Conservation (phyloP, 2,113 vertebrate genomes). For the Spermophilus dauricus region DNA sequence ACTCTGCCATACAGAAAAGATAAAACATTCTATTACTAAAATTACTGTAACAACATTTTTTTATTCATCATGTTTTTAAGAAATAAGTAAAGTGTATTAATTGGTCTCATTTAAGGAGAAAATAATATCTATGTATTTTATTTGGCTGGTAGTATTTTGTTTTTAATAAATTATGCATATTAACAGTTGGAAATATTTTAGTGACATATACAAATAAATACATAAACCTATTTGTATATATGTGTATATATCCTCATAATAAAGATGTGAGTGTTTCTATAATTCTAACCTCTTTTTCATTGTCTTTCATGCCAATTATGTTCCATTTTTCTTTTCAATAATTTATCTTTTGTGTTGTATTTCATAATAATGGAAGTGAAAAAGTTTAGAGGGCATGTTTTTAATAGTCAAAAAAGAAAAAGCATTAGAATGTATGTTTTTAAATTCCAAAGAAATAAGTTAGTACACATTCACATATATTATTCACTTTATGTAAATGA, state of each 20-base stretch:
- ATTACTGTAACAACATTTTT: not conserved
- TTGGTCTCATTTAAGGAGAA: not conserved
- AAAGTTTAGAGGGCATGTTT: not conserved
- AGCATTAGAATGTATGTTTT: not conserved
- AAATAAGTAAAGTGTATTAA: not conserved
- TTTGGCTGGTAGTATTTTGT: not conserved
- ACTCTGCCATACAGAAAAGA: not conserved
- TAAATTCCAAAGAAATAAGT: not conserved
- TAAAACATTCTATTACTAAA: not conserved
- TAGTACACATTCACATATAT: not conserved
- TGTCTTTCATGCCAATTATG: not conserved
- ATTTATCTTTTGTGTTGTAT: not conserved
- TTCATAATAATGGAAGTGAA: not conserved
- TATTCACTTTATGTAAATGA: not conserved
- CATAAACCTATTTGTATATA: too few relatives aligned
- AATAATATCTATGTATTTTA: not conserved
- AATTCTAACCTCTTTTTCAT: not conserved
- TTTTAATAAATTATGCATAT: not conserved
- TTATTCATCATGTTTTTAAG: not conserved
- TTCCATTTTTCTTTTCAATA: not conserved
- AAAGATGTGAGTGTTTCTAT: not conserved
- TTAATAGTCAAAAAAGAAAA: not conserved
- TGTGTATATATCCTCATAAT: too few relatives aligned
- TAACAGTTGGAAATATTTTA: not conserved
- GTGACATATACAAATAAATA: not conserved